Evolutionary conservation across 2,888 invertebrate genomes (phyloP).

Genomic region (Drosophila nr. perissopoda): DNA sequence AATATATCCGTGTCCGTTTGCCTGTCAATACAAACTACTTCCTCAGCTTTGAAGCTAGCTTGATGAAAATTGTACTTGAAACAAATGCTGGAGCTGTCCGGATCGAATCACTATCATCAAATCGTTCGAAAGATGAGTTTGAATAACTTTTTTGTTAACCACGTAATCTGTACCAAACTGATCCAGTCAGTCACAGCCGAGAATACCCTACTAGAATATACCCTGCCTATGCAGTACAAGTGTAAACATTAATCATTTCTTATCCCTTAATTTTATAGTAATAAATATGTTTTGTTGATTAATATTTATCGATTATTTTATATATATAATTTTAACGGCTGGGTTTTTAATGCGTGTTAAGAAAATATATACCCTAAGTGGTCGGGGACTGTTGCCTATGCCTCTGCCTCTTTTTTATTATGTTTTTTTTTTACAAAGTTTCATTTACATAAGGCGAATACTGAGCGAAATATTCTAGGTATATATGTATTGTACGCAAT

Average conservation of each 20-base stretch:
- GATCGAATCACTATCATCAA: neutral
- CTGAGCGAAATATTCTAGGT: slow-evolving; percentile 12
- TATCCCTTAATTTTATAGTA: neutral
- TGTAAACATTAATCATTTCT: neutral
- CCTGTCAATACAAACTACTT: neutral
- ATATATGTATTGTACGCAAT: neutral
- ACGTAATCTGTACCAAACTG: neutral
- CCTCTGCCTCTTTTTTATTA: neutral
- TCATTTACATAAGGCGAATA: neutral
- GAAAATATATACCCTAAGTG: neutral
- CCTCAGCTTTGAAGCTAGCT: neutral
- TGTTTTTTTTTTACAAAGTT: neutral
- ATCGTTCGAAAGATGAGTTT: neutral
- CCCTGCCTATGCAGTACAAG: neutral
- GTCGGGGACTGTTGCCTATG: too few relatives aligned
- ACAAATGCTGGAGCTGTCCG: neutral
- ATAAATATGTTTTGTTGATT: neutral
- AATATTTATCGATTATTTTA: neutral
- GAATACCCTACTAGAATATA: neutral
- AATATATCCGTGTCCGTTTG: neutral
- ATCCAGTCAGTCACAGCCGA: neutral
- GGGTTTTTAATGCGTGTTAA: neutral
- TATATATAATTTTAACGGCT: neutral
- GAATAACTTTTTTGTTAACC: neutral
- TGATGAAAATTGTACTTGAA: neutral